Base-by-base conservation (phyloP, 2,113 vertebrate species). In the Semnopithecus entellus region DNA sequence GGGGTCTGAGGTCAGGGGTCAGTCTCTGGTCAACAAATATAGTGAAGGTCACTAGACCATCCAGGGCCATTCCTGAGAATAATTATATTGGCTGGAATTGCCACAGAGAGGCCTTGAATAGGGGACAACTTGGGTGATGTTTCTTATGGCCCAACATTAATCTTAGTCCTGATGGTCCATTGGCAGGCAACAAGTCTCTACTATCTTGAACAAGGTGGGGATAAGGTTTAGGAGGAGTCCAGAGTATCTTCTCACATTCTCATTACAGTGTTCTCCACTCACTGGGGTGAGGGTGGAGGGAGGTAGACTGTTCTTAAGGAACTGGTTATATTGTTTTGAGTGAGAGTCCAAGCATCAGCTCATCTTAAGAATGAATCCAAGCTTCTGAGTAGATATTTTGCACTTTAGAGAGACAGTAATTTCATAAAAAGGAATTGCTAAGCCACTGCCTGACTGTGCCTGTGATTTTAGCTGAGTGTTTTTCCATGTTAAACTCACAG, bases 351-450 rank as follows among this genome's bases (percentile, higher is more conserved):
- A 94, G 91, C 85, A 93, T 91, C 83, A 92, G 50, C 55, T 72
- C 38, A 79, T 89, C 48, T 95, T 82, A 86, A 83, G 52, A 88
- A 92, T 89, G 82, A 96, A 61, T 96, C 59, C 85, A 92, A 88
- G 22, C 48, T 94, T 76, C 8, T 43, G 70, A 93, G 80, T 43
- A 92, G 84, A 81, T 81, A 91, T 88, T 94, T 96, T 94, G 45
- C 55, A 92, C 40, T 91, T 89, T 76, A 73, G 81, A 88, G 80
- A 96, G 57, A 89, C 6, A 78, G 88, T 88, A 90, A 97, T 96
- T 96, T 94, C 72, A 82, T 95, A 90, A 97, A 97, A 91, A 73
- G 73, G 66, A 87, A 87, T 96, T 72, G 85, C 72, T 94, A 94
- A 96, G 78, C 78, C 20, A 48, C 73, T 3, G 6, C 79, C 64